phyloP scores from a whole-genome alignment of 2,797 vertebrate species.

The Microhierax caerulescens region DNA sequence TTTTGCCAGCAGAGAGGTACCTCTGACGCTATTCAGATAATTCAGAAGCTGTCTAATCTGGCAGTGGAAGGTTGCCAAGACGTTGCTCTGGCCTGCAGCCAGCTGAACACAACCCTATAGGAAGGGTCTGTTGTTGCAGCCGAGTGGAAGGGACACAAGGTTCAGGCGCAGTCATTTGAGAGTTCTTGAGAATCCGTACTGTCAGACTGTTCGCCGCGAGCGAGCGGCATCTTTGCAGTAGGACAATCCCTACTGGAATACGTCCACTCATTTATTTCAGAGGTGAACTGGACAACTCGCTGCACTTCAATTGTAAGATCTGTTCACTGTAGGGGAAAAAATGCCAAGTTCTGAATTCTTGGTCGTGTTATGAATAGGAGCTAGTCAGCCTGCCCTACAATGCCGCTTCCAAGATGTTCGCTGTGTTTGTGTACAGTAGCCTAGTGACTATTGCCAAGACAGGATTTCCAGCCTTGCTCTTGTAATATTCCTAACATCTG shows the following conservation, averaged over 20 bases:
- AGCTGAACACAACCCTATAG: background rate
- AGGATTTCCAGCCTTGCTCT: background rate
- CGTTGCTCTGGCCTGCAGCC: background rate
- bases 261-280: background rate
- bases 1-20: background rate
- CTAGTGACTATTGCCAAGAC: background rate
- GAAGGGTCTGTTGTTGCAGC: background rate
- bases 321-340: background rate
- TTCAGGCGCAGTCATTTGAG: background rate
- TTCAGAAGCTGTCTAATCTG: background rate
- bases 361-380: background rate
- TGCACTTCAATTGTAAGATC: background rate
- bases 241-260: background rate
- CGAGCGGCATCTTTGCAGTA: background rate
- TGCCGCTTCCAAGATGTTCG: background rate
- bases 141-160: background rate
- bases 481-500: background rate
- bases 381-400: background rate
- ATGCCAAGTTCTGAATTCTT: background rate
- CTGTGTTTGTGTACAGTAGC: conserved; percentile 1
- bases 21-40: background rate
- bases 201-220: background rate
- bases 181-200: background rate
- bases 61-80: background rate
- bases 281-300: background rate